Base-by-base conservation (phyloP, 1,140 invertebrate genomes). In the Grapholita molesta region DNA sequence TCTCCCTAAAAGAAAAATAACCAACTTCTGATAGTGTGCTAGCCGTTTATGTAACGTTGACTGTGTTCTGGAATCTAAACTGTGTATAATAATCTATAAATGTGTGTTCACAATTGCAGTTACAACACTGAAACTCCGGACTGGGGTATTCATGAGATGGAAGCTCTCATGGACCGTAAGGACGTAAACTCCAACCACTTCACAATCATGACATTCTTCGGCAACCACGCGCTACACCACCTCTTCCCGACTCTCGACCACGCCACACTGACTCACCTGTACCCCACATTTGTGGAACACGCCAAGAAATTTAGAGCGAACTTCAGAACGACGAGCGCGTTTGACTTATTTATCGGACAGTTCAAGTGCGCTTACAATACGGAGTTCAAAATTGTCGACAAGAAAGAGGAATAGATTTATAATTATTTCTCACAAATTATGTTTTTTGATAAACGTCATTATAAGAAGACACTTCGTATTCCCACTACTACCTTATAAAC, bases 171-270 rank as follows among this genome's bases (percentile, higher is more conserved):
- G 68, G 96, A 96, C 74, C 92, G 95, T 33, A 82, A 87, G 1
- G 93, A 96, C 18, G 91, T 96, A 12, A 94, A 93, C 15, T 91
- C 94, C 3, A 94, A 90, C 11, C 86, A 94, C 24, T 94, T 96
- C 70, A 77, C 95, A 7, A 93, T 93, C 1, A 73, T 96, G 28
- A 94, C 94, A 0, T 93, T 93, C 75, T 97, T 96, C 73, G 96
- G 96, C 18, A 94, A 95, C 38, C 96, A 97, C 83, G 85, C 88
- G 0, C 85, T 97, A 1, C 96, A 97, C 80, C 96, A 97, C 90
- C 83, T 97, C 8, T 94, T 97, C 71, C 96, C 96, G 0, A 95
- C 95, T 0, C 79, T 97, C 9, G 96, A 96, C 79, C 95, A 96
- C 75, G 93, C 92, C 0, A 92, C 94, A 42, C 82, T 97, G 15